Evolutionary conservation across 1,140 invertebrate species (phyloP), one percentile per base, ranked within the genome.

Genomic region (Tetraneura akinire): DNA sequence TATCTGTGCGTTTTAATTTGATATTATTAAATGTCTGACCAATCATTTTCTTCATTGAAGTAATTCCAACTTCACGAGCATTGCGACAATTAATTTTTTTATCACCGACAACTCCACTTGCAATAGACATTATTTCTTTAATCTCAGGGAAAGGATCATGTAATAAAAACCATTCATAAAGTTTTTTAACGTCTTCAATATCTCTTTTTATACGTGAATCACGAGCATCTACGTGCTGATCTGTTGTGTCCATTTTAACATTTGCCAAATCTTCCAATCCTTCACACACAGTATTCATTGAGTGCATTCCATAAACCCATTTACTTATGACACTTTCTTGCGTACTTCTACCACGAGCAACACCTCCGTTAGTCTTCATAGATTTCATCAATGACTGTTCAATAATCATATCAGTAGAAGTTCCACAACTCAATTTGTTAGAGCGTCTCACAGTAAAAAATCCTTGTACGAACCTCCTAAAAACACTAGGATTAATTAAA

Each of bases 221-320:
- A 23, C 53, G n/a, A 1, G 53, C 53, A 55, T 55, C 53, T 55
- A 23, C 18, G 3, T 55, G 49, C n/a, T 55, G 53, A 55, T 55
- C 53, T 55, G 53, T 55, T 55, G 53, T 55, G 9, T 55, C 21
- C 53, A 55, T 55, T 55, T 55, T 55, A n/a, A 55, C 53, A 21
- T 23, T 55, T 55, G 53, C 21, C n/a, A 55, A 3, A 11, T 55
- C 18, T n/a, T 55, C 53, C 3, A 55, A 55, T 3, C 53, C 53
- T 10, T 55, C 2, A 55, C 21, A 55, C 9, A 55, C 53, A 8
- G n/a, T 55, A 8, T 55, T 55, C 53, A 21, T 55, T 55, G 53
- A 55, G 2, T 55, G 53, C 53, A 55, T 55, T 1, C 53, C n/a
- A 55, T 55, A 55, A 55, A 55, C 18, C n/a, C 21, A 55, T 55